These are phyloP conservation scores for Mycteria americana DNA, from an alignment of 2,797 vertebrate genomes.

Conservation along the genomic window DNA sequence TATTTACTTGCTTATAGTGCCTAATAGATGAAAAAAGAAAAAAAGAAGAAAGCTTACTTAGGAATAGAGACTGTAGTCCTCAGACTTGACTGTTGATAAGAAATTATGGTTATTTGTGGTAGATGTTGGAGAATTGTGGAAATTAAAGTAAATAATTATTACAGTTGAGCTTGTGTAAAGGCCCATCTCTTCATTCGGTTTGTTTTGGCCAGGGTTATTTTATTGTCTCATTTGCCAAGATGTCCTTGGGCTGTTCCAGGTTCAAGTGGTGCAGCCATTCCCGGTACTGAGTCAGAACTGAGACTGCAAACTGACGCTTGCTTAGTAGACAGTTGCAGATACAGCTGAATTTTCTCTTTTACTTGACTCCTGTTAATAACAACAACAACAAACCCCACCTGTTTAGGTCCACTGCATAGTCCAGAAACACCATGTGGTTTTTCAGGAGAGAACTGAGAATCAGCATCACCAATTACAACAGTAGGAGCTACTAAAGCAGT, in stretches of 20 bases:
- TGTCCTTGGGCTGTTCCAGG: background rate
- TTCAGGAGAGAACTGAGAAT: background rate
- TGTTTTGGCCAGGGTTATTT: background rate
- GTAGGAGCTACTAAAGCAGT: background rate
- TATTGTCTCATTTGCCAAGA: background rate
- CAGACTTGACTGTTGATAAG: background rate
- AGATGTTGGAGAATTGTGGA: background rate
- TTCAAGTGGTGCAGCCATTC: background rate
- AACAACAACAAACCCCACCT: accelerated
- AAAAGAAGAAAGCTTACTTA: background rate
- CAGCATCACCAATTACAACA: background rate
- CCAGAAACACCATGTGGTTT: background rate
- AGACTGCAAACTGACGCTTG: background rate
- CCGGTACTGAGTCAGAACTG: background rate
- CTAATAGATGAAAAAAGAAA: background rate
- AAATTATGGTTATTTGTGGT: background rate
- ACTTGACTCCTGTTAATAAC: background rate
- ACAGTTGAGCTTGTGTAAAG: background rate
- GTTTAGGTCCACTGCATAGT: background rate
- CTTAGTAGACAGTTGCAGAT: background rate
- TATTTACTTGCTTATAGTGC: background rate
- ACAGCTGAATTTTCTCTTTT: background rate
- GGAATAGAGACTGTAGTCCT: background rate
- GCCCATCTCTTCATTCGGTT: background rate
- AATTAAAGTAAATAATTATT: background rate